Base-by-base conservation (phyloP, 2,888 invertebrate species). In the Aspidiotus destructor region DNA sequence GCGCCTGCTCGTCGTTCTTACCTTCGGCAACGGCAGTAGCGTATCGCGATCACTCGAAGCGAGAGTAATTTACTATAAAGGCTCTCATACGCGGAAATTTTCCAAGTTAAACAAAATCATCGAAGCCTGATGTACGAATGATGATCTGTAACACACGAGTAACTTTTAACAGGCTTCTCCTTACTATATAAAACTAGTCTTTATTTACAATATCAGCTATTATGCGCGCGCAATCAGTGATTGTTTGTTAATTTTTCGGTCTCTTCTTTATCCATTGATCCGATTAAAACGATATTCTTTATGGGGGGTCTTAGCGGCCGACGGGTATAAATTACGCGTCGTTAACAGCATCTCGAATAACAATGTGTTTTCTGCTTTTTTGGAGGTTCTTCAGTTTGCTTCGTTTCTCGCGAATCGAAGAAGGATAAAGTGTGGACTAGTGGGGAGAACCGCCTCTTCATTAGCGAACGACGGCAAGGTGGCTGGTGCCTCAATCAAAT, bases 191-290 rank as follows among this genome's bases (percentile, higher is more conserved):
- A 58, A 65, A 67, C 67, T 67, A 67, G 67, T 67, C 60, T 60
- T 17, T 67, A 58, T 57, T 58, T 48, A 67, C 67, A 41, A 17
- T 40, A 40, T 63, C n/a, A 9, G 41, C 67, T 67, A 67, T 67
- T 67, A 67, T 67, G 67, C 67, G 67, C 67, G 67, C 67, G 67
- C 67, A 67, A 67, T 67, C 67, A 67, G 60, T 60, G 60, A 60
- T 67, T 67, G 67, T 67, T 67, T 67, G 67, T 67, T 60, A 60
- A 67, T 67, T 67, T 67, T 67, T 67, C 67, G 67, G 67, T 60
- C 60, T 67, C 67, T 67, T 67, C 67, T 67, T 67, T 67, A 67
- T 67, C 67, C 67, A 67, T 67, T 67, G 67, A 67, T 67, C 67
- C 67, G 67, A 67, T 67, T 67, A 67, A 67, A 67, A 67, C 67